A percentile compares a stretch with the other conserved stretches of the same genome.
Conservation (phyloP, 2,113 vertebrate genomes). For the Tyto alba region DNA sequence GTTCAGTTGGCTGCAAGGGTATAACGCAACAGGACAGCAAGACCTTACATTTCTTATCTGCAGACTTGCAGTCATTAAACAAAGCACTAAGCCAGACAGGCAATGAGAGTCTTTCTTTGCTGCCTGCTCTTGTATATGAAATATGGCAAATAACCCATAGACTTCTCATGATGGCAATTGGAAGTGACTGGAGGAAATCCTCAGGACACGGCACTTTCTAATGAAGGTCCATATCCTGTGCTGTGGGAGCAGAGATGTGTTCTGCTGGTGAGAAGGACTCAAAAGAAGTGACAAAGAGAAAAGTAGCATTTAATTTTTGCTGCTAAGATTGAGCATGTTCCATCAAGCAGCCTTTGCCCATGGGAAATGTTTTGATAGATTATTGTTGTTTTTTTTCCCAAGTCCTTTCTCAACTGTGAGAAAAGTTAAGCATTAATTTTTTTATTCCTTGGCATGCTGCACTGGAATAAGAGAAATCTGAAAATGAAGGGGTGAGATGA, state of each 20-base stretch:
- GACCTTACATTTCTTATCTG: background rate
- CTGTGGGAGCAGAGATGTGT: background rate
- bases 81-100: background rate
- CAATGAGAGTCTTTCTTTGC: background rate
- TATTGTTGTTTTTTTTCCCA: background rate
- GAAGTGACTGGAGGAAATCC: background rate
- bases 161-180: background rate
- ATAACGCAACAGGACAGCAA: fast-evolving
- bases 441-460: background rate
- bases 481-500: background rate
- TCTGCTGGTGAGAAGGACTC: background rate
- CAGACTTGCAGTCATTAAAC: background rate
- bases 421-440: background rate
- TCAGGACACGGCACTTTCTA: background rate
- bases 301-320: background rate
- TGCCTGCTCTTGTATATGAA: background rate
- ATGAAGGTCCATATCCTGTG: background rate
- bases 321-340: background rate
- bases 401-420: background rate
- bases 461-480: background rate
- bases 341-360: background rate
- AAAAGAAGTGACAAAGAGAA: background rate
- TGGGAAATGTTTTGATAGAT: background rate
- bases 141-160: background rate
- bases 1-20: background rate